Evolutionary conservation across 2,113 vertebrate genomes (phyloP).

Genomic region (Cyanoliseus patagonus): DNA sequence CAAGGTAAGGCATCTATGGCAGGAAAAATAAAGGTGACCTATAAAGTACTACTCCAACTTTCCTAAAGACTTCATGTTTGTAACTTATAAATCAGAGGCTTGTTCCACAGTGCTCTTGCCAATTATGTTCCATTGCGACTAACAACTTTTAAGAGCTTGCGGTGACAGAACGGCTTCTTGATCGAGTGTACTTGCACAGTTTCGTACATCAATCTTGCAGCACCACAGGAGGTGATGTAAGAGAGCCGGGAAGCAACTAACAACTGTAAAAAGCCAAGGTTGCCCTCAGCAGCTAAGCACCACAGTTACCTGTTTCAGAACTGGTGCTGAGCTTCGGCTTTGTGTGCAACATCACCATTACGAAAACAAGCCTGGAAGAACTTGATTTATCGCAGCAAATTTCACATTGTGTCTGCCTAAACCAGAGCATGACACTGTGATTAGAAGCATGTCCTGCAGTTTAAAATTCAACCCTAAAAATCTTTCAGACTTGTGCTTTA

Average conservation of each 20-base stretch:
- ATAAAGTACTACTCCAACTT: constrained; percentile 53
- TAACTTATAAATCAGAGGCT: constrained; percentile 36
- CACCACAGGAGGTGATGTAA: constrained; percentile 25
- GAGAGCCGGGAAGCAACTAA: neutral
- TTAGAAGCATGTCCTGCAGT: neutral
- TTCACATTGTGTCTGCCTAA: neutral
- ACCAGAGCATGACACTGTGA: accelerated
- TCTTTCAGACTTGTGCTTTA: neutral
- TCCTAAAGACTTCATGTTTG: constrained; percentile 59
- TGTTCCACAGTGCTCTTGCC: constrained; percentile 34
- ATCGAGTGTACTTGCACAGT: constrained; percentile 2
- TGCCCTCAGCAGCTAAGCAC: neutral
- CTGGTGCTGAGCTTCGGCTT: neutral
- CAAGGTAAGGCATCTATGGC: constrained; percentile 39
- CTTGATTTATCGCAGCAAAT: neutral
- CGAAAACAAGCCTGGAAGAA: neutral
- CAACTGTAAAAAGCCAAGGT: neutral
- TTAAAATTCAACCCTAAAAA: neutral
- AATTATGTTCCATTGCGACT: neutral
- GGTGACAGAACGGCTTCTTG: constrained; percentile 31
- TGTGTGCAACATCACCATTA: neutral
- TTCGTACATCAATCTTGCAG: constrained; percentile 46
- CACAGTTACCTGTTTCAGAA: neutral
- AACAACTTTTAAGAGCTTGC: neutral
- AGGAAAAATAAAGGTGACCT: constrained; percentile 71